Evolutionary conservation across 2,797 vertebrate species (phyloP), one percentile per base, ranked within the genome.

Genomic region (Parauchenoglanis punctatus): DNA sequence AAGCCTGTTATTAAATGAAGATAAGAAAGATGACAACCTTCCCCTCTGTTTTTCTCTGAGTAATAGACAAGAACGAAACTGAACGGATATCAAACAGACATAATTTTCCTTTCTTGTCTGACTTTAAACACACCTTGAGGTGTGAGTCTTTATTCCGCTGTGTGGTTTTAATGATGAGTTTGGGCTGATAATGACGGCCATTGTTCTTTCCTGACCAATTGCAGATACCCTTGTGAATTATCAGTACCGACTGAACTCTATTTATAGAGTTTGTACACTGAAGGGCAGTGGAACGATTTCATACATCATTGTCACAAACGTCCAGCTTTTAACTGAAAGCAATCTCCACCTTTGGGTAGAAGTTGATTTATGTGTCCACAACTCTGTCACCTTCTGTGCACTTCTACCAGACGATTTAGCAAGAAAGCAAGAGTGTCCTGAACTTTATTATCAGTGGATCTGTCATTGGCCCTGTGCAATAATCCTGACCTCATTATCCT

Each of bases 71-170:
- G 94, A 93, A 91, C 92, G 95, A 93, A 93, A 93, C 91, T 93
- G 89, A 92, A 92, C 91, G 94, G 93, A 94, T 93, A 93, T 94
- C 91, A 59, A 77, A 91, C 90, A 61, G 59, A 92, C 93, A 94
- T 94, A 87, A 94, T 94, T 94, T 61, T 93, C 89, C 92, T 93
- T 89, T 87, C 88, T 87, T 87, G 65, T 93, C 94, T 94, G 88
- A 94, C 93, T 94, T 94, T 93, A 95, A 94, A 93, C 93, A 92
- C 93, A 95, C 95, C 94, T 95, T 95, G 93, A 94, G 90, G 72
- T 81, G 65, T 56, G 72, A 84, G 46, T 65, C 49, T 65, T 83
- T 28, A 12, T 83, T 83, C 40, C 8, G 20, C 83, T 13, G 70
- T 86, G 86, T 87, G 44, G 52, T 83, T 52, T 86, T 72, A 35